phyloP scores from a whole-genome alignment of 2,888 invertebrate species.

The Ophion slaviceki region DNA sequence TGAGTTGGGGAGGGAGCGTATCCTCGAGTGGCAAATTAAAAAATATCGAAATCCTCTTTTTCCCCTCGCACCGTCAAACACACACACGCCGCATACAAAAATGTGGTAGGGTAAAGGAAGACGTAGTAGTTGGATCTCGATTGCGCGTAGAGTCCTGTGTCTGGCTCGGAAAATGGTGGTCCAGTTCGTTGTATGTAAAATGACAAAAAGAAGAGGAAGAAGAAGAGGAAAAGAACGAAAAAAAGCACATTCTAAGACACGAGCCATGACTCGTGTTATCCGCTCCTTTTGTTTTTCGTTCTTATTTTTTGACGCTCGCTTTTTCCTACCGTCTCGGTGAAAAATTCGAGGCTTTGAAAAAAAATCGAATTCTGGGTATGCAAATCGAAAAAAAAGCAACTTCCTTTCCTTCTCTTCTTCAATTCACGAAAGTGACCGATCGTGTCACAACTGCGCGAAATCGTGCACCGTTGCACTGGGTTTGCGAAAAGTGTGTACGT shows the following conservation, averaged over 20 bases:
- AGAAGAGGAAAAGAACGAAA: too few relatives aligned
- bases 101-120: background rate
- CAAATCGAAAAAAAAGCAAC: too few relatives aligned
- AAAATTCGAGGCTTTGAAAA: slow-evolving; percentile 33
- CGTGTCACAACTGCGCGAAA: background rate
- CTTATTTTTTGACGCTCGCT: slow-evolving; percentile 21
- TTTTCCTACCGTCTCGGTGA: slow-evolving; percentile 34
- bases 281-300: too few relatives aligned
- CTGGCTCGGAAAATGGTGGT: slow-evolving; percentile 67
- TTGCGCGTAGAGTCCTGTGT: slow-evolving; percentile 70
- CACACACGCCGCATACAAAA: slow-evolving; percentile 28
- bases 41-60: background rate
- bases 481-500: background rate
- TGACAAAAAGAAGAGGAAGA: slow-evolving; percentile 33
- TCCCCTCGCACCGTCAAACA: slow-evolving; percentile 46
- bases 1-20: slow-evolving; percentile 18
- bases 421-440: slow-evolving; percentile 7
- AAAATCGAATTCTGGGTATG: too few relatives aligned
- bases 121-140: slow-evolving; percentile 65
- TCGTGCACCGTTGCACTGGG: slow-evolving; percentile 29
- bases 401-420: slow-evolving; percentile 18
- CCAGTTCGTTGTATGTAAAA: slow-evolving; percentile 78
- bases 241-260: slow-evolving; percentile 70
- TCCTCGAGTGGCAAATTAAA: too few relatives aligned
- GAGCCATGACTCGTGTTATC: slow-evolving; percentile 72